Evolutionary conservation across 1,140 invertebrate species (phyloP).

Genomic region (Nephotettix cincticeps): DNA sequence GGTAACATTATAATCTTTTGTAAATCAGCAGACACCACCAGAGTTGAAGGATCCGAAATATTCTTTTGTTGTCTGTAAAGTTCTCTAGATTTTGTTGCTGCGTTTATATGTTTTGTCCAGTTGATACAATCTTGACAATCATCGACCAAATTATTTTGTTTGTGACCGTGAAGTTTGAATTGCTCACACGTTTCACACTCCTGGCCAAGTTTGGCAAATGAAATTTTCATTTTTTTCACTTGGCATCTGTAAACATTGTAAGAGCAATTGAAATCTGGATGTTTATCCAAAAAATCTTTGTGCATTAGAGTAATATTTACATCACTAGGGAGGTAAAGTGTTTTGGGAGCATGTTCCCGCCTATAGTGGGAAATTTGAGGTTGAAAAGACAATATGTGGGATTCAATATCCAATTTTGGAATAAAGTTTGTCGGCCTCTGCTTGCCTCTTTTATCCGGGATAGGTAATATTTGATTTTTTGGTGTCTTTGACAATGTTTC

Average conservation of each 20-base stretch:
- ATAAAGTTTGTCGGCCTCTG: background rate
- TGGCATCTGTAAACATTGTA: constrained; percentile 32
- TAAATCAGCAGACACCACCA: constrained; percentile 32
- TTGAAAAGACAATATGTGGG: constrained; percentile 33
- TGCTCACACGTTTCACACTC: constrained; percentile 32
- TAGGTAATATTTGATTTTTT: background rate
- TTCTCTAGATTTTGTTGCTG: constrained; percentile 10
- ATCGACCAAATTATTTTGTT: constrained; percentile 27
- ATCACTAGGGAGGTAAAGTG: constrained; percentile 34
- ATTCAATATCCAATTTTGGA: constrained; percentile 1
- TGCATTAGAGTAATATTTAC: constrained; percentile 34
- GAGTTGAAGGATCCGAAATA: background rate
- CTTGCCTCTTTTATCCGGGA: constrained; percentile 19
- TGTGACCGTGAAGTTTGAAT: constrained; percentile 26
- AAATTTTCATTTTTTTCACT: constrained; percentile 32
- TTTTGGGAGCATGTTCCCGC: constrained; percentile 33
- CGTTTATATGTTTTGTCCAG: constrained; percentile 26
- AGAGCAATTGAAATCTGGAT: constrained; percentile 25
- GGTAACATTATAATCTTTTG: constrained; percentile 37
- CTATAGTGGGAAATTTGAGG: constrained; percentile 36
- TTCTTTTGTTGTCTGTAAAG: constrained; percentile 24
- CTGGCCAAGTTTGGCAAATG: constrained; percentile 31
- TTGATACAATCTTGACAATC: constrained; percentile 13
- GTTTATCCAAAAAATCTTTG: constrained; percentile 32
- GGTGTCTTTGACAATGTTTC: background rate